phyloP scores from a whole-genome alignment of 2,113 vertebrate genomes.

The Nannospalax galili region DNA sequence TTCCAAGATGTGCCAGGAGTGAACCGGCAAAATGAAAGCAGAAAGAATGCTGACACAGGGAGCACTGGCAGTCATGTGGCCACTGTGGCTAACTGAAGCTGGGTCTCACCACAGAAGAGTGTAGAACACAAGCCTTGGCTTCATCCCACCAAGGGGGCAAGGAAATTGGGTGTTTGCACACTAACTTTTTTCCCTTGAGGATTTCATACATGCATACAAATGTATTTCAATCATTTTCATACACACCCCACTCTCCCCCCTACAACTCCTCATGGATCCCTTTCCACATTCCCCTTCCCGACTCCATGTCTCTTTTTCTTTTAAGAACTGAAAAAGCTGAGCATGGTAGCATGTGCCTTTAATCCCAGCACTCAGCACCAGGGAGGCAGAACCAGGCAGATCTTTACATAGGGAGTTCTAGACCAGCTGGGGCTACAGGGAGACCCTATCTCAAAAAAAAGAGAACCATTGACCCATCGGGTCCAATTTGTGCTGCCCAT shows the following conservation, averaged over 20 bases:
- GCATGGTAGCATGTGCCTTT: too few species aligned
- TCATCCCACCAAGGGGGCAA: constrained; percentile 6
- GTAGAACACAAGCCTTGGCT: background rate
- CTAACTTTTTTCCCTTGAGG: background rate
- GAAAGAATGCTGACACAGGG: background rate
- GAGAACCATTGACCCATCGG: too few species aligned
- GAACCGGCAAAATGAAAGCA: background rate
- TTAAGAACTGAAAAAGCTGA: too few species aligned
- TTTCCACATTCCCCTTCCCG: background rate
- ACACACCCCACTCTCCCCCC: background rate
- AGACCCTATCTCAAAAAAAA: too few species aligned
- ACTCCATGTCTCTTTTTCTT: background rate
- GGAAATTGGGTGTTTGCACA: background rate
- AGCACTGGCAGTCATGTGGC: background rate
- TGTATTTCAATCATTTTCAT: background rate
- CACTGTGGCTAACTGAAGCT: background rate
- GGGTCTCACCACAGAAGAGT: background rate
- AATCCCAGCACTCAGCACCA: too few species aligned
- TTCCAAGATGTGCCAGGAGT: background rate
- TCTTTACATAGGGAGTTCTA: too few species aligned
- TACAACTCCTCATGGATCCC: background rate
- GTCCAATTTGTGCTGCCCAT: background rate
- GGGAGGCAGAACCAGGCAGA: too few species aligned
- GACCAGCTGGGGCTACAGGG: too few species aligned
- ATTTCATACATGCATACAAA: background rate